These are phyloP conservation scores for Polydrusus tereticollis DNA, from an alignment of 2,888 invertebrate genomes.

Conservation along the genomic window DNA sequence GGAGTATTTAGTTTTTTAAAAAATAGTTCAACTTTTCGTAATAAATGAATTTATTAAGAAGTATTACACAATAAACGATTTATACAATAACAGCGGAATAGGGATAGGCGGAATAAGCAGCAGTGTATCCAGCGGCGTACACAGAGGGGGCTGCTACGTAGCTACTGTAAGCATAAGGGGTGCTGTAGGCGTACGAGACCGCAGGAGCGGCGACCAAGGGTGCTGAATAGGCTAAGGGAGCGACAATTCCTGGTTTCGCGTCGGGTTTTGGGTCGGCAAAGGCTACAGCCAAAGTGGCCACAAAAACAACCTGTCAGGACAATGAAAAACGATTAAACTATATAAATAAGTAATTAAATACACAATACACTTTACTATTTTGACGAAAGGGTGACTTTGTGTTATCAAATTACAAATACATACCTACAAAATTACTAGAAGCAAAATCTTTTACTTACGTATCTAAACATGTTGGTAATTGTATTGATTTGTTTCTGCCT, in stretches of 20 bases:
- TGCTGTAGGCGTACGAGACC: conserved; percentile 23
- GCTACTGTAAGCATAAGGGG: conserved; percentile 28
- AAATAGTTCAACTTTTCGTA: not conserved
- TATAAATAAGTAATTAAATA: too few relatives aligned
- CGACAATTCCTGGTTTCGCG: conserved; percentile 23
- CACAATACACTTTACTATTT: too few relatives aligned
- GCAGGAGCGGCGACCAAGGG: conserved; percentile 36
- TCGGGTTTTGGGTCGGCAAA: conserved; percentile 26
- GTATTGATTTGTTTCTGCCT: not conserved
- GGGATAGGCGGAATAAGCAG: conserved; percentile 30
- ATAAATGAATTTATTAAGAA: conserved; percentile 14
- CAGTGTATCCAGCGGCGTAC: conserved; percentile 24
- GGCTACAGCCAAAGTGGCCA: conserved; percentile 31
- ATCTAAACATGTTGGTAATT: conserved; percentile 14
- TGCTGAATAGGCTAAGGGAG: conserved; percentile 23
- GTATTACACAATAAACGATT: not conserved
- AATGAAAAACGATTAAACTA: not conserved
- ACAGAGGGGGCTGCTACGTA: conserved; percentile 29
- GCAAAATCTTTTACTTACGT: conserved; percentile 17
- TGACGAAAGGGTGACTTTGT: too few relatives aligned
- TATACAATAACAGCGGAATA: conserved; percentile 6
- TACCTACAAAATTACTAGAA: too few relatives aligned
- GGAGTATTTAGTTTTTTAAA: not conserved
- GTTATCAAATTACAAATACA: too few relatives aligned
- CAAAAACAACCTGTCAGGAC: conserved; percentile 32